Conservation (phyloP, 2,797 vertebrate genomes). For the Acridotheres tristis region DNA sequence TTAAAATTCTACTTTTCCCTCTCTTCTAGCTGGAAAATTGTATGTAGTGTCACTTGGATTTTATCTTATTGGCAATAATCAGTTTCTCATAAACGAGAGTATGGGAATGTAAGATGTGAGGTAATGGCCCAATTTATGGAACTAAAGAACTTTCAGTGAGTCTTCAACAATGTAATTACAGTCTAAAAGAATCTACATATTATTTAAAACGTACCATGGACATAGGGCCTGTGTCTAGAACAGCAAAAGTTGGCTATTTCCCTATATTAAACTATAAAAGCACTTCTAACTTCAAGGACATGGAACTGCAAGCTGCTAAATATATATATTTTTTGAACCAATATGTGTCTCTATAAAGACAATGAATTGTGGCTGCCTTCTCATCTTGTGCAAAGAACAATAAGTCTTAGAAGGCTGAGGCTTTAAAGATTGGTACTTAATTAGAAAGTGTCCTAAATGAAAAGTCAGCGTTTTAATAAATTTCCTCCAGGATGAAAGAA, state of each 20-base stretch:
- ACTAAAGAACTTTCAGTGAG: neutral
- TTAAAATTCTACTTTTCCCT: neutral
- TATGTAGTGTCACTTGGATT: neutral
- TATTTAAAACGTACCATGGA: neutral
- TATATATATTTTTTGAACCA: neutral
- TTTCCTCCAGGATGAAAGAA: conserved; percentile 2
- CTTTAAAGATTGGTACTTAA: conserved; percentile 47
- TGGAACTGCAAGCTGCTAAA: neutral
- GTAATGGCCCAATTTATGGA: neutral
- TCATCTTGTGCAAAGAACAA: conserved; percentile 15
- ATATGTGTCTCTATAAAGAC: neutral
- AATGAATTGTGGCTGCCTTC: conserved; percentile 21
- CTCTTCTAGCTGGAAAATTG: neutral
- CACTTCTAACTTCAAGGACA: conserved; percentile 4
- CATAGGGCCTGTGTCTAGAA: neutral
- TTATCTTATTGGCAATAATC: neutral
- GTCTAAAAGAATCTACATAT: neutral
- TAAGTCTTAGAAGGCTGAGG: neutral
- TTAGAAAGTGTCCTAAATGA: conserved; percentile 37
- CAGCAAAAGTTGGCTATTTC: neutral
- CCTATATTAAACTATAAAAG: neutral
- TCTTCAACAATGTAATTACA: neutral
- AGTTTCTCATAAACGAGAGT: neutral
- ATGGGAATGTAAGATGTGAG: neutral
- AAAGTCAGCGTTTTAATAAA: neutral